phyloP scores from a whole-genome alignment of 2,797 vertebrate species.

The Petrocephalus schoutedeni region DNA sequence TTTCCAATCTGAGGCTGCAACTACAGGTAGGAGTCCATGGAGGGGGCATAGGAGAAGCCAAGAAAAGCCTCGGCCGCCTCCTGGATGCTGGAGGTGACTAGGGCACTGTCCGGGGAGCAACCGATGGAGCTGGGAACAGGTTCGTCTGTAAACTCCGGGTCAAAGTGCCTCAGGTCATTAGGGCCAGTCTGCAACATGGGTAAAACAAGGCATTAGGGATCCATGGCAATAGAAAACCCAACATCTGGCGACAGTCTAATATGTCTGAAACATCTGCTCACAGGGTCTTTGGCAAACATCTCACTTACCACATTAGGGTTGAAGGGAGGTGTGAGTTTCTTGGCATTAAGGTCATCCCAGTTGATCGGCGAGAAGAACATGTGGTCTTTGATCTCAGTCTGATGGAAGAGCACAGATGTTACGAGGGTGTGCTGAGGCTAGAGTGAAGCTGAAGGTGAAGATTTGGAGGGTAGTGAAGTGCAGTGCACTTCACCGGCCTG shows the following conservation, averaged over 20 bases:
- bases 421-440: not conserved
- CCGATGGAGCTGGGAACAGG: constrained; percentile 93
- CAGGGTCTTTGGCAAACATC: not conserved
- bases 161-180: constrained; percentile 90
- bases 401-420: constrained; percentile 31
- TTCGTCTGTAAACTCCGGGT: constrained; percentile 96
- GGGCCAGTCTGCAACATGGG: constrained; percentile 75
- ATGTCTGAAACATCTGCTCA: not conserved
- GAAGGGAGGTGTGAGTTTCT: constrained; percentile 97
- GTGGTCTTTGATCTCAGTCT: constrained; percentile 97
- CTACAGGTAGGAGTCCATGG: constrained; percentile 83
- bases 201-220: not conserved
- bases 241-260: not conserved
- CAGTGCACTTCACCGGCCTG: not conserved
- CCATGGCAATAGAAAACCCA: not conserved
- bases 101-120: constrained; percentile 86
- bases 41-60: constrained; percentile 90
- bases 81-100: constrained; percentile 87
- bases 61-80: constrained; percentile 90
- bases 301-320: constrained; percentile 95
- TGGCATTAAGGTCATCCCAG: constrained; percentile 97
- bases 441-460: not conserved
- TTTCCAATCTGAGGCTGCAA: constrained; percentile 44
- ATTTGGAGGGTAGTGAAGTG: not conserved
- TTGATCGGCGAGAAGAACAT: constrained; percentile 97